Evolutionary conservation across 2,888 invertebrate species (phyloP).

Genomic region (Pristionchus entomophagus): DNA sequence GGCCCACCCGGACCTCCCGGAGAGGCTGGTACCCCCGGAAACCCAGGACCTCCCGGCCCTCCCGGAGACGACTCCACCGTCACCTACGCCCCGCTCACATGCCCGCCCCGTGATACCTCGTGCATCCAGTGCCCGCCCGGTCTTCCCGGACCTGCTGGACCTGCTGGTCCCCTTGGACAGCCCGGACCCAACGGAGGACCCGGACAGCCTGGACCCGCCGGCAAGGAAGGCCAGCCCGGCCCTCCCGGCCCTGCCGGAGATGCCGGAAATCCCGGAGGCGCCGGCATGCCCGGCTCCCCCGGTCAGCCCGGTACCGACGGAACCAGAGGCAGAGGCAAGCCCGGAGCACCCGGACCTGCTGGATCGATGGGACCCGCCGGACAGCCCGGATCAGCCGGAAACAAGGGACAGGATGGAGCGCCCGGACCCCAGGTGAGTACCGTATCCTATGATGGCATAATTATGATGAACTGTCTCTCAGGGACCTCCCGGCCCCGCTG

Average conservation of each 20-base stretch:
- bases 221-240: slow-evolving; percentile 57
- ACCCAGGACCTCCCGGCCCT: slow-evolving; percentile 60
- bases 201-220: slow-evolving; percentile 56
- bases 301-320: slow-evolving; percentile 51
- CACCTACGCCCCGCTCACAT: slow-evolving; percentile 60
- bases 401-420: slow-evolving; percentile 59
- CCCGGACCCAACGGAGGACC: slow-evolving; percentile 55
- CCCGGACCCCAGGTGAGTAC: slow-evolving; percentile 50
- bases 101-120: slow-evolving; percentile 55
- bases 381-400: slow-evolving; percentile 50
- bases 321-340: slow-evolving; percentile 53
- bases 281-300: slow-evolving; percentile 51
- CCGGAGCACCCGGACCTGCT: slow-evolving; percentile 57
- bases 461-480: not conserved
- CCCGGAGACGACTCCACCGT: slow-evolving; percentile 62
- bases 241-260: slow-evolving; percentile 55
- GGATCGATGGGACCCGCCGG: slow-evolving; percentile 53
- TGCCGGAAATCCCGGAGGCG: slow-evolving; percentile 54
- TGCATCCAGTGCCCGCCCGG: slow-evolving; percentile 64
- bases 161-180: slow-evolving; percentile 42
- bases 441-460: not conserved
- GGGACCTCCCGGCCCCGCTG: slow-evolving; percentile 58
- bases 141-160: slow-evolving; percentile 59
- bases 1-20: slow-evolving; percentile 67
- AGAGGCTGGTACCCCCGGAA: slow-evolving; percentile 63